Base-by-base conservation (phyloP, 2,113 vertebrate genomes). In the Engystomops pustulosus region DNA sequence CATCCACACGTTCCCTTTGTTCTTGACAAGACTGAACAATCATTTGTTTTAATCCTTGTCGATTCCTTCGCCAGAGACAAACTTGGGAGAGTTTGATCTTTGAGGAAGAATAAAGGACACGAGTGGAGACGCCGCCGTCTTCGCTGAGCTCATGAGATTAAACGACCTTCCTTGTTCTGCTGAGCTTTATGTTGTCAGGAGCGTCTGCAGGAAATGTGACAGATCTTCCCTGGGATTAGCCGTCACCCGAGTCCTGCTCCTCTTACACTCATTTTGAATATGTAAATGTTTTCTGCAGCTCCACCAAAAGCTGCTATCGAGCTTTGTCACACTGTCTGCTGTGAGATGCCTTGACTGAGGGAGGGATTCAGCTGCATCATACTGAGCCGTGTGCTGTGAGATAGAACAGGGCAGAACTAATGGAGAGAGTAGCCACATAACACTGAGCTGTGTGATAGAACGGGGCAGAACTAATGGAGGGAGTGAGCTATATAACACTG, bases 131-230 rank as follows among this genome's bases (percentile, higher is more conserved):
- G 38, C 70, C 27, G 14, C 80, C 41, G 70, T 23, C 69, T 72
- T 67, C 45, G 67, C 81, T 68, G 62, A 68, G 55, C 68, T 23
- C 23, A 80, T 45, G 76, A 45, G 34, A 86, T 86, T 83, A 71
- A 83, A 80, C 36, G 34, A 80, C 55, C 75, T 71, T 74, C 70
- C 45, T 68, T 86, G 53, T 55, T 84, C 68, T 47, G 41, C 23
- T 32, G 47, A 67, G 68, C 41, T 55, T 84, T 75, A 80, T 67
- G 76, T 81, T 77, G 79, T 58, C 85, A 81, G 45, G 58, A 32
- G n/a, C 23, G 20, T 60, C 69, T 27, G 41, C 74, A 27, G n/a
- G 25, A 75, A 67, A 75, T 30, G 8, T 47, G 68, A 74, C 68
- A 83, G 67, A 32, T 30, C n/a, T 70, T 58, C 32, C 30, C 41